Percentiles rank a stretch among this genome's conserved stretches.
phyloP scores from a whole-genome alignment of 2,888 invertebrate species.

The Hirtodrosophila histrioides region DNA sequence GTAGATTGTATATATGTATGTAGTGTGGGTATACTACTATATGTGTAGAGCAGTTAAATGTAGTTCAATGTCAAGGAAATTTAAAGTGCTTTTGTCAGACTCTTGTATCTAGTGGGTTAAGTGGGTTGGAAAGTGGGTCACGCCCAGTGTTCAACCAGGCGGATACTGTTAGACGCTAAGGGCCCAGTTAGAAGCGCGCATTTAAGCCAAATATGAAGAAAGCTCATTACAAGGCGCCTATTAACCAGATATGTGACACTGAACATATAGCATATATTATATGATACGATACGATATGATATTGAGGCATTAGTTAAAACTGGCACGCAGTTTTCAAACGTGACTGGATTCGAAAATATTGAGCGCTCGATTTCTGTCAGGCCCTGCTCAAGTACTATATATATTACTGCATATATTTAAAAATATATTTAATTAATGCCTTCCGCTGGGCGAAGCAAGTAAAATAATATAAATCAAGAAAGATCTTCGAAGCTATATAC shows the following conservation, averaged over 20 bases:
- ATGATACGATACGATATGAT: neutral
- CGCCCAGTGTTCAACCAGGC: slow-evolving; percentile 24
- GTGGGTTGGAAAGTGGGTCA: slow-evolving; percentile 53
- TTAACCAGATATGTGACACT: slow-evolving; percentile 36
- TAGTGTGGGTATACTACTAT: slow-evolving; percentile 28
- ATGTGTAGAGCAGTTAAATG: slow-evolving; percentile 36
- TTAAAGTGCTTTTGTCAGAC: slow-evolving; percentile 11
- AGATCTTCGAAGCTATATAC: neutral
- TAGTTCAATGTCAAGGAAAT: slow-evolving; percentile 77
- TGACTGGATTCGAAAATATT: slow-evolving; percentile 45
- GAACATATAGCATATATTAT: slow-evolving; percentile 22
- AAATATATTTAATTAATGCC: slow-evolving; percentile 14
- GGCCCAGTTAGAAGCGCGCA: slow-evolving; percentile 30
- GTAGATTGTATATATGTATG: neutral
- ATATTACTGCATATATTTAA: slow-evolving; percentile 14
- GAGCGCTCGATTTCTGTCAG: slow-evolving; percentile 66
- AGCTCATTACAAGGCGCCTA: slow-evolving; percentile 36
- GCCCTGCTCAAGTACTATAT: slow-evolving; percentile 4
- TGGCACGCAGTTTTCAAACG: slow-evolving; percentile 62
- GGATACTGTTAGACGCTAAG: slow-evolving; percentile 2
- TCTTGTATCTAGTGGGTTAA: slow-evolving; percentile 1
- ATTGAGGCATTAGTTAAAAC: slow-evolving; percentile 57
- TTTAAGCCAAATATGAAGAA: slow-evolving; percentile 34
- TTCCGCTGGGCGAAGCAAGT: neutral
- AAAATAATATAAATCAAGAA: neutral